phyloP scores from a whole-genome alignment of 2,888 invertebrate genomes.

The Drosophila differens region DNA sequence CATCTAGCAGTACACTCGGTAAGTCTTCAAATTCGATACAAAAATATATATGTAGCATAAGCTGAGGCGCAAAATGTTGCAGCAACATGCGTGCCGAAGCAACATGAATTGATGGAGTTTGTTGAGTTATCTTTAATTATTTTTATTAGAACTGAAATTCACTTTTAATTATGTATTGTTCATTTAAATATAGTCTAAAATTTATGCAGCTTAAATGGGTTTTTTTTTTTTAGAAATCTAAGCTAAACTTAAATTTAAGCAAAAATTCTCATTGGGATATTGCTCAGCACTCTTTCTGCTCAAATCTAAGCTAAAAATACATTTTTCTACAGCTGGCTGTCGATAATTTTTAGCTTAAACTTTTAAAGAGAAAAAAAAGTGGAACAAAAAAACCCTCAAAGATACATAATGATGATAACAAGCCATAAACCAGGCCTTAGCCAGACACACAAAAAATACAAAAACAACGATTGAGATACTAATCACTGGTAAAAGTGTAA shows the following conservation, averaged over 20 bases:
- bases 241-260: neutral
- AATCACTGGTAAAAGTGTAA: slow-evolving; percentile 65
- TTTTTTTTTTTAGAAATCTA: neutral
- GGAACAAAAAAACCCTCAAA: slow-evolving; percentile 16
- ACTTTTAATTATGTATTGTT: neutral
- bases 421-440: slow-evolving; percentile 26
- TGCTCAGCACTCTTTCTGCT: neutral
- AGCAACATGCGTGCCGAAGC: slow-evolving; percentile 32
- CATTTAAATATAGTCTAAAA: too few relatives aligned
- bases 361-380: slow-evolving; percentile 21
- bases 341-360: slow-evolving; percentile 2
- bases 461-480: slow-evolving; percentile 24
- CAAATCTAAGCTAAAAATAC: neutral
- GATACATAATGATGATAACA: slow-evolving; percentile 43
- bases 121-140: neutral
- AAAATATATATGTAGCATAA: slow-evolving; percentile 5
- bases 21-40: slow-evolving; percentile 83
- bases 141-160: neutral
- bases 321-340: neutral
- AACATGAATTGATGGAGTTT: neutral
- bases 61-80: slow-evolving; percentile 32
- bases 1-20: slow-evolving; percentile 94
- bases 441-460: neutral
- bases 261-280: neutral
- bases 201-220: neutral